These are phyloP conservation scores for Parascotia fuliginaria DNA, from an alignment of 2,888 invertebrate species.

Conservation along the genomic window DNA sequence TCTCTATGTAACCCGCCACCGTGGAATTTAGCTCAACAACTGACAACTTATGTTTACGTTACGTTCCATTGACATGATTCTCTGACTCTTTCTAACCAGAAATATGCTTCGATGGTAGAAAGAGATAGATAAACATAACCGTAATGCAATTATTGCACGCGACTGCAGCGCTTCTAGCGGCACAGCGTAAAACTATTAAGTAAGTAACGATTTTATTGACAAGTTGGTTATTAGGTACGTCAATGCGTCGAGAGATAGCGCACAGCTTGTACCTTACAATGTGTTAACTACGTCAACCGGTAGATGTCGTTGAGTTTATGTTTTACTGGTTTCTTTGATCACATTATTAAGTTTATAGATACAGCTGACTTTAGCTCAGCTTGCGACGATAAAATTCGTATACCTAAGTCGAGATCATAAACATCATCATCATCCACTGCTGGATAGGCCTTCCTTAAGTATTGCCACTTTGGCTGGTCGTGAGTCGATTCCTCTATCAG, in stretches of 20 bases:
- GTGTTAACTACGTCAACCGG: neutral
- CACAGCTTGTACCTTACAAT: neutral
- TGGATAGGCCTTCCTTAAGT: too few species aligned
- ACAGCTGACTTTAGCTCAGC: too few species aligned
- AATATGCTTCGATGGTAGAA: constrained; percentile 14
- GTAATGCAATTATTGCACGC: constrained; percentile 42
- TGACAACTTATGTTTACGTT: constrained; percentile 74
- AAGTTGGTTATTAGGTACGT: constrained; percentile 8
- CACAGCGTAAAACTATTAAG: constrained; percentile 30
- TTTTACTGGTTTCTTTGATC: too few species aligned
- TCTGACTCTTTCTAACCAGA: constrained; percentile 48
- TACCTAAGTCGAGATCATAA: too few species aligned
- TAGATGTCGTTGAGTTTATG: constrained; percentile 53
- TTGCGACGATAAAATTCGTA: too few species aligned
- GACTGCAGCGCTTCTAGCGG: constrained; percentile 32
- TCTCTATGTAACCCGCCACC: constrained; percentile 52
- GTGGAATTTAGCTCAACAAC: constrained; percentile 66
- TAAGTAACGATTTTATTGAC: constrained; percentile 35
- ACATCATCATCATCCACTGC: too few species aligned
- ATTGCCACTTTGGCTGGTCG: too few species aligned
- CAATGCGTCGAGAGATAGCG: constrained; percentile 24
- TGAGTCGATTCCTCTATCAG: too few species aligned
- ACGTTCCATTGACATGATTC: constrained; percentile 62
- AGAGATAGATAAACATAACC: constrained; percentile 42
- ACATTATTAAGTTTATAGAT: too few species aligned